These are phyloP conservation scores for Botrylloides violaceus DNA, from an alignment of 23 tunicate genomes.

Conservation along the genomic window DNA sequence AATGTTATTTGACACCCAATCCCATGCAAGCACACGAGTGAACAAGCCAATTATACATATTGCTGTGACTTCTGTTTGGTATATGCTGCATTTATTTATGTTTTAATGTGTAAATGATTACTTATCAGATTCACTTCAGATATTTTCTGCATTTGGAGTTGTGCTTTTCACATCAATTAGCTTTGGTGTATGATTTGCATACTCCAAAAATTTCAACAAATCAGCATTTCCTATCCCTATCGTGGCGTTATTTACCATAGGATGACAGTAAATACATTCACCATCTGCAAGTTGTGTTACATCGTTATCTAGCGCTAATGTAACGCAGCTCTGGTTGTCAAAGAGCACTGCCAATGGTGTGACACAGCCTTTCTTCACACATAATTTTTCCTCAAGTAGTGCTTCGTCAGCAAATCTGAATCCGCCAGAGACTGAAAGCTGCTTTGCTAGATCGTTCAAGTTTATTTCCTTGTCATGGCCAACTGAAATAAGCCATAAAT, in stretches of 20 bases:
- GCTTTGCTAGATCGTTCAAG: slow-evolving; percentile 44
- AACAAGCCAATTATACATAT: background rate
- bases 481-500: slow-evolving; percentile 68
- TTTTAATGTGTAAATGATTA: too few relatives aligned
- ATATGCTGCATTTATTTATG: too few relatives aligned
- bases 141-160: too few relatives aligned
- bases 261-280: slow-evolving; percentile 70
- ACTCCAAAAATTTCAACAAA: slow-evolving; percentile 40
- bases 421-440: slow-evolving; percentile 47
- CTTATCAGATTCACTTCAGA: too few relatives aligned
- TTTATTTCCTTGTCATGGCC: slow-evolving; percentile 41
- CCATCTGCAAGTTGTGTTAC: slow-evolving; percentile 25
- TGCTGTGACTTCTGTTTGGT: background rate
- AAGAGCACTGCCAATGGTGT: slow-evolving; percentile 58
- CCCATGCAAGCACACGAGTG: too few relatives aligned
- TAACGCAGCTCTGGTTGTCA: slow-evolving; percentile 43
- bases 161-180: slow-evolving; percentile 9
- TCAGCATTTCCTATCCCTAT: slow-evolving; percentile 47
- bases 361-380: slow-evolving; percentile 80
- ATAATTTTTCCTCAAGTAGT: slow-evolving; percentile 50
- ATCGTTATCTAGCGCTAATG: slow-evolving; percentile 37
- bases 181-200: slow-evolving; percentile 49
- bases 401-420: slow-evolving; percentile 82
- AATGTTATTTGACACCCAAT: too few relatives aligned
- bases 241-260: slow-evolving; percentile 66